Conservation (phyloP, 2,888 invertebrate genomes). For the Rotaria socialis region DNA sequence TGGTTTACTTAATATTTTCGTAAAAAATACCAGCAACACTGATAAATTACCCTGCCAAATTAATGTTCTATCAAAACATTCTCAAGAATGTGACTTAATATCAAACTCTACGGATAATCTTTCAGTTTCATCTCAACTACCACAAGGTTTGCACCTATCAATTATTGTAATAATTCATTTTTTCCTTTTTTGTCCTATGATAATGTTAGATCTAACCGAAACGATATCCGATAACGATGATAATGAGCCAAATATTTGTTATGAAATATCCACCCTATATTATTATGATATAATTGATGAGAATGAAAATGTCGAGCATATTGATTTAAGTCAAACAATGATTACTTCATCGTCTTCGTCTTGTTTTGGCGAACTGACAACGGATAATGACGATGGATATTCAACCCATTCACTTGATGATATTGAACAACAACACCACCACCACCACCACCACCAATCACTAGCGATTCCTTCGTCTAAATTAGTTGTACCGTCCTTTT, state of each 20-base stretch:
- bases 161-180: not conserved
- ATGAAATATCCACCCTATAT: not conserved
- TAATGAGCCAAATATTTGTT: not conserved
- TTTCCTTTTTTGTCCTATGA: not conserved
- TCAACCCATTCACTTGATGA: not conserved
- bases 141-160: not conserved
- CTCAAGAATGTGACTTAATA: not conserved
- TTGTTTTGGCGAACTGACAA: not conserved
- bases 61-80: not conserved
- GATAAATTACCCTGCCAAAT: not conserved
- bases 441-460: not conserved
- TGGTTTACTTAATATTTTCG: not conserved
- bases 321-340: not conserved
- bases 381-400: not conserved
- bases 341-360: not conserved
- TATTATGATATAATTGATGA: slow-evolving; percentile 1
- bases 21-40: not conserved
- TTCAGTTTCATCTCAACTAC: not conserved
- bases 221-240: not conserved
- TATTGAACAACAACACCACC: not conserved
- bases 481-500: not conserved
- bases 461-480: not conserved
- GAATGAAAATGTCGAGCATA: not conserved
- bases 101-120: not conserved
- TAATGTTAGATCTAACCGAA: not conserved